These are phyloP conservation scores for Torymus auratus DNA, from an alignment of 2,888 invertebrate genomes.

Conservation along the genomic window DNA sequence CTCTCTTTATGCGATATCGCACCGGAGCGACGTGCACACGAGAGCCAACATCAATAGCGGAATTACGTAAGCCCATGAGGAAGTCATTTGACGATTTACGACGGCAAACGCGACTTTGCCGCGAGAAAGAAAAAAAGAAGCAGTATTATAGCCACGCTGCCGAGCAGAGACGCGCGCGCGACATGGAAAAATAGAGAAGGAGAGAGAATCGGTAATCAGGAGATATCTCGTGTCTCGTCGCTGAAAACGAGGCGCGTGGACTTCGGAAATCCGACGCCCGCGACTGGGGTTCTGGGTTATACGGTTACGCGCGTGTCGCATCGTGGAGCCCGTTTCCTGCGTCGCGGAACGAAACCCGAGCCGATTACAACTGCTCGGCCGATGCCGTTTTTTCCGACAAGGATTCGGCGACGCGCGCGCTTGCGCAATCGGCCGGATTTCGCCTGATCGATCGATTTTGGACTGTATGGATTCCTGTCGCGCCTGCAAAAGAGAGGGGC, in stretches of 20 bases:
- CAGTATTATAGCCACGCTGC: too few species aligned
- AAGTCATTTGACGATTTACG: conserved; percentile 12
- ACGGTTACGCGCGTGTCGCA: conserved; percentile 38
- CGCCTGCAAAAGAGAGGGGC: too few species aligned
- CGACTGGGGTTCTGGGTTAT: conserved; percentile 62
- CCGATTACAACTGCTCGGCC: conserved; percentile 16
- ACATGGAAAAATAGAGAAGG: neutral
- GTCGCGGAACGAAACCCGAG: conserved; percentile 36
- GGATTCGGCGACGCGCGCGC: too few species aligned
- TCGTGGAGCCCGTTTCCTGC: conserved; percentile 20
- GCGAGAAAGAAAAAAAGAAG: neutral
- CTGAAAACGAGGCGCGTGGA: conserved; percentile 2
- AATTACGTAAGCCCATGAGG: neutral
- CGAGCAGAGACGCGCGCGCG: too few species aligned
- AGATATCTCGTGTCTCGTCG: conserved; percentile 19
- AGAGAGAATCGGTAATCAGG: conserved; percentile 41
- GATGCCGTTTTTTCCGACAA: too few species aligned
- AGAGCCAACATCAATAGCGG: neutral
- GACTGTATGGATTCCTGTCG: too few species aligned
- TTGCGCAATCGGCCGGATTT: too few species aligned
- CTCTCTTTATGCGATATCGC: too few species aligned
- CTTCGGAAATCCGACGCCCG: conserved; percentile 47
- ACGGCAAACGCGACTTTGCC: neutral
- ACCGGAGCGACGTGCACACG: too few species aligned
- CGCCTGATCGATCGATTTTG: too few species aligned